Evolutionary conservation across 2,888 invertebrate genomes (phyloP), one percentile per base, ranked within the genome.

Genomic region (Eucriotettix oculatus): DNA sequence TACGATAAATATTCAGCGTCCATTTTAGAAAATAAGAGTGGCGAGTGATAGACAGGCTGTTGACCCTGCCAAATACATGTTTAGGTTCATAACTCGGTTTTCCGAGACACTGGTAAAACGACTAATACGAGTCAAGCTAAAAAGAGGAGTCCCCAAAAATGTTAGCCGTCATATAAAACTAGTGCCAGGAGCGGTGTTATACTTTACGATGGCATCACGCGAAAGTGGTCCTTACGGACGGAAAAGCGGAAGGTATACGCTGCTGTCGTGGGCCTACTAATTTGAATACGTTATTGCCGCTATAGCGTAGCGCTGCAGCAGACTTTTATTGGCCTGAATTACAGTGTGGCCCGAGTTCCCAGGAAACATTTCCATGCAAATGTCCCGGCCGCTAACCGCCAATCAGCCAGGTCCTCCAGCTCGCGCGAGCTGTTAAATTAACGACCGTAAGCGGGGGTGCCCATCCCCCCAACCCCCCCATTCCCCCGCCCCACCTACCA

Each of bases 291-390:
- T 55, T 55, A 55, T 55, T 55, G 55, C 55, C 40, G 55, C 55
- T 29, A 42, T 55, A 55, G 55, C 55, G 55, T 40, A 55, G 55
- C 55, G 16, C 55, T 40, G 11, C 55, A 40, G 40, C 55, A 17
- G 55, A n/a, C 48, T 55, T 55, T 55, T 42, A 55, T 55, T 55
- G 55, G 55, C 55, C 55, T 55, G 55, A 55, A 55, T 55, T 55
- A 55, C 55, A 55, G 55, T 55, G 55, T 55, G 55, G 55, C 55
- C 55, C 14, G 42, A n/a, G 55, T 42, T 16, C 41, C 55, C 55
- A 29, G 40, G 40, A 42, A 55, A 55, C 55, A 55, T 55, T 55
- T 40, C 55, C 55, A 55, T 55, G 55, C 55, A 55, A 55, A 55
- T 55, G 55, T 40, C 40, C 16, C 41, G 55, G 40, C 17, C 41